These are phyloP conservation scores for Lagocephalus sceleratus DNA, from an alignment of 2,797 vertebrate genomes.

Conservation along the genomic window DNA sequence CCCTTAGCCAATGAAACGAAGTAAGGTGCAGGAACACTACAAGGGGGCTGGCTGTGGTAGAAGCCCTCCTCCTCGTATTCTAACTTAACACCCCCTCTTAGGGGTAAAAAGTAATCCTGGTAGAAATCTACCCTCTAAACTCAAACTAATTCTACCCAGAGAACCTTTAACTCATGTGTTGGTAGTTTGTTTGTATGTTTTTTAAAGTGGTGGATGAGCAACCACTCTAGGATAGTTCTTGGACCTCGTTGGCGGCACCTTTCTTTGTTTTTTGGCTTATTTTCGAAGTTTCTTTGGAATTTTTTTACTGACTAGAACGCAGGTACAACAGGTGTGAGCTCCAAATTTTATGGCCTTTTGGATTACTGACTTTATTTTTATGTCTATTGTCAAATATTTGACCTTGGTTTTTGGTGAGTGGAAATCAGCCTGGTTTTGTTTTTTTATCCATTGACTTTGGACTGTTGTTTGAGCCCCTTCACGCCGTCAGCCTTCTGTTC, in stretches of 20 bases:
- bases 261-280: slow-evolving; percentile 51
- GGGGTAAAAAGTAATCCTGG: slow-evolving; percentile 61
- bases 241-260: slow-evolving; percentile 31
- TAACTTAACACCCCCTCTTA: slow-evolving; percentile 46
- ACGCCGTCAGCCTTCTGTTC: slow-evolving; percentile 27
- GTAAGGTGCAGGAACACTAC: slow-evolving; percentile 62
- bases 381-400: slow-evolving; percentile 25
- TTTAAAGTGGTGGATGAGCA: slow-evolving; percentile 6
- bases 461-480: slow-evolving; percentile 9
- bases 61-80: slow-evolving; percentile 56
- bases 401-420: slow-evolving; percentile 64
- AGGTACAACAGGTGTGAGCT: slow-evolving; percentile 36
- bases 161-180: slow-evolving; percentile 33
- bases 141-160: slow-evolving; percentile 40
- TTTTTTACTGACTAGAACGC: slow-evolving; percentile 57
- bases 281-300: slow-evolving; percentile 75
- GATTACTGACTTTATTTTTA: slow-evolving; percentile 21
- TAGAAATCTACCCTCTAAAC: slow-evolving; percentile 55
- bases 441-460: slow-evolving; percentile 4
- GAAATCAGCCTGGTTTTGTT: slow-evolving; percentile 15
- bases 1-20: slow-evolving; percentile 72
- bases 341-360: slow-evolving; percentile 20
- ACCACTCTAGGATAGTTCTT: slow-evolving; percentile 29
- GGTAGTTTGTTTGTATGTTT: slow-evolving; percentile 10
- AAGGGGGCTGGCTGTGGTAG: slow-evolving; percentile 73